phyloP scores from a whole-genome alignment of 2,888 invertebrate species.

The Philereme transversata region DNA sequence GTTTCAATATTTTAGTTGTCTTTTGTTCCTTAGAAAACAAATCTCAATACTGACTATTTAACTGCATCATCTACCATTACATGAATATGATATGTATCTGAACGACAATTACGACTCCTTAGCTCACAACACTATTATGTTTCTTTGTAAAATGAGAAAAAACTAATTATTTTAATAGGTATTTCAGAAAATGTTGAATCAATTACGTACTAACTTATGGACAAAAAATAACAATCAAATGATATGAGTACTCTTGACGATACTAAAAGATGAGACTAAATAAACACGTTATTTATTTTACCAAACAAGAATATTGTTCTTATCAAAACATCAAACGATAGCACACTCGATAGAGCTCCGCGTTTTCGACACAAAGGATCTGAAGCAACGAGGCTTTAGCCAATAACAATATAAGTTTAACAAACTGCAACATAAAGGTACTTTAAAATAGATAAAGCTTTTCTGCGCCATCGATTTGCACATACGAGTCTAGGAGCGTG shows the following conservation, averaged over 20 bases:
- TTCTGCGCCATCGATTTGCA: conserved; percentile 65
- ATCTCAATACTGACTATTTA: no score
- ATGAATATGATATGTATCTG: no score
- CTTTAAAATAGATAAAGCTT: conserved; percentile 68
- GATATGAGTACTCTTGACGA: no score
- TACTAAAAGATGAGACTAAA: not conserved
- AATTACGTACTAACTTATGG: no score
- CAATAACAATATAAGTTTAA: conserved; percentile 70
- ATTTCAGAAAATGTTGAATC: no score
- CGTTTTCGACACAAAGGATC: conserved; percentile 35
- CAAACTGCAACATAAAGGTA: conserved; percentile 63
- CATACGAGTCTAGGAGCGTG: conserved; percentile 44
- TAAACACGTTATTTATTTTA: conserved; percentile 4
- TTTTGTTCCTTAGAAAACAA: conserved; percentile 31
- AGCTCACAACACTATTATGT: no score
- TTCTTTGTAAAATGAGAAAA: no score
- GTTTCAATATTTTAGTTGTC: no score
- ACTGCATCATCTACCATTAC: no score
- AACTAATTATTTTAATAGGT: no score
- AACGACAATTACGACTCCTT: no score
- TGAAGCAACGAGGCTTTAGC: conserved; percentile 46
- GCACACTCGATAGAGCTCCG: conserved; percentile 31
- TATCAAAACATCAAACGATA: conserved; percentile 27
- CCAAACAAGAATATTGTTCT: conserved; percentile 12
- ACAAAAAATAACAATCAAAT: no score